Percentiles rank a stretch among this genome's conserved stretches.
Evolutionary conservation across 2,888 invertebrate species (phyloP).

Genomic region (Blastobasis lacticolella): DNA sequence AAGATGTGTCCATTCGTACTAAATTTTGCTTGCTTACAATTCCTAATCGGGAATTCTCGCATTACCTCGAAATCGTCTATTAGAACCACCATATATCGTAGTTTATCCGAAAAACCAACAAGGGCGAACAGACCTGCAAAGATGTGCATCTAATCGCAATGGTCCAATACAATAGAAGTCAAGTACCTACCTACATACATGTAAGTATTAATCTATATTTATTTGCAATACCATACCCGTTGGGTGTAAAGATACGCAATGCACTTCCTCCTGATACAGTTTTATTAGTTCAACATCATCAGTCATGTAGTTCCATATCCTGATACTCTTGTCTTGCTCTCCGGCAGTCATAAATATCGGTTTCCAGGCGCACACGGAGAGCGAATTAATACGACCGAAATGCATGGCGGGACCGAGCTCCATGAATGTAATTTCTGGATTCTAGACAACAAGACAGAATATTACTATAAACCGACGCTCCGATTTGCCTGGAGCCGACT

Average conservation of each 20-base stretch:
- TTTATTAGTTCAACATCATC: conserved; percentile 85
- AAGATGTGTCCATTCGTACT: conserved; percentile 92
- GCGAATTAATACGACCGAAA: conserved; percentile 84
- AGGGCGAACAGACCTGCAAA: conserved; percentile 85
- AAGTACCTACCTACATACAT: conserved; percentile 75
- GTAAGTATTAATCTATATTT: neutral
- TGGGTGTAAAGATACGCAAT: conserved; percentile 83
- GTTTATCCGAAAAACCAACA: conserved; percentile 92
- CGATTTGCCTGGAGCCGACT: too few species aligned
- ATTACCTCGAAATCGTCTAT: conserved; percentile 88
- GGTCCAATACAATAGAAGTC: too few species aligned
- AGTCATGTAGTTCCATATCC: conserved; percentile 94
- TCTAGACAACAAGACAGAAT: conserved; percentile 30
- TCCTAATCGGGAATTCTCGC: conserved; percentile 81
- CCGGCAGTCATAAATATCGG: conserved; percentile 90
- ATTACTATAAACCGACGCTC: too few species aligned
- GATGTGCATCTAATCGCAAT: neutral
- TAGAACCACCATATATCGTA: conserved; percentile 89
- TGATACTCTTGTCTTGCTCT: conserved; percentile 85
- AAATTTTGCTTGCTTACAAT: conserved; percentile 85
- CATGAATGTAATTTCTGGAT: conserved; percentile 75
- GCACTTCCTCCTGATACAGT: conserved; percentile 88
- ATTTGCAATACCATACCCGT: conserved; percentile 35
- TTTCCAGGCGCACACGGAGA: conserved; percentile 92
- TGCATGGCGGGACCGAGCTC: conserved; percentile 85